These are phyloP conservation scores for Antitype chi DNA, from an alignment of 2,888 invertebrate genomes.

Conservation along the genomic window DNA sequence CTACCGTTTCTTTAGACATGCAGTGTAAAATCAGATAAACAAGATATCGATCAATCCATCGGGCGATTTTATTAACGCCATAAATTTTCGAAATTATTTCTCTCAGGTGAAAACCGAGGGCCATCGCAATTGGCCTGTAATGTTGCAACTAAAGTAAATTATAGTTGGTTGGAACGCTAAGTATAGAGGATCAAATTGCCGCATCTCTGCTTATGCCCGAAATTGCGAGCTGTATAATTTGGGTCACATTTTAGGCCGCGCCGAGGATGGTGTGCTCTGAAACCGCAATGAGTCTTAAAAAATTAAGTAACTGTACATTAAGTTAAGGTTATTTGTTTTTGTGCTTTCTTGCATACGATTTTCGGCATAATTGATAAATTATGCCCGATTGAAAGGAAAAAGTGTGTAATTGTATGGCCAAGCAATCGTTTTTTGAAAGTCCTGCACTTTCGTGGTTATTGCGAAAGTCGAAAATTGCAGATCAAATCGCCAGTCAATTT, in stretches of 20 bases:
- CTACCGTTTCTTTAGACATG: conserved; percentile 53
- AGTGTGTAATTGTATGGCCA: conserved; percentile 17
- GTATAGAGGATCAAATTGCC: conserved; percentile 71
- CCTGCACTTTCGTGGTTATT: conserved; percentile 19
- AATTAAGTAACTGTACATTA: conserved; percentile 66
- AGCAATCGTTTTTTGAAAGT: conserved; percentile 29
- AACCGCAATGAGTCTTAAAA: conserved; percentile 59
- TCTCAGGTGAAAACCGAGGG: conserved; percentile 72
- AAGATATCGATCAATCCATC: conserved; percentile 80
- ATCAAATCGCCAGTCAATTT: conserved; percentile 40
- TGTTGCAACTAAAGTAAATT: conserved; percentile 80
- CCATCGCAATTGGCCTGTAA: conserved; percentile 74
- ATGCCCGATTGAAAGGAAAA: conserved; percentile 39
- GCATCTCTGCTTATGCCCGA: conserved; percentile 60
- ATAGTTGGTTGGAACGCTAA: conserved; percentile 74
- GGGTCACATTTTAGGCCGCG: conserved; percentile 59
- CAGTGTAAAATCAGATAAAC: conserved; percentile 64
- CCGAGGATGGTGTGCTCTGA: conserved; percentile 48
- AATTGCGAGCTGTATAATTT: conserved; percentile 65
- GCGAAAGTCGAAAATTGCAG: conserved; percentile 14
- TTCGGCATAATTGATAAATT: conserved; percentile 59
- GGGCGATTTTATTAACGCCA: conserved; percentile 77
- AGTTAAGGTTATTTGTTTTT: conserved; percentile 62
- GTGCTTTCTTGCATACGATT: conserved; percentile 27
- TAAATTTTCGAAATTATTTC: conserved; percentile 81